Conservation (phyloP, 1,140 invertebrate genomes). For the Laupala kohalensis region DNA sequence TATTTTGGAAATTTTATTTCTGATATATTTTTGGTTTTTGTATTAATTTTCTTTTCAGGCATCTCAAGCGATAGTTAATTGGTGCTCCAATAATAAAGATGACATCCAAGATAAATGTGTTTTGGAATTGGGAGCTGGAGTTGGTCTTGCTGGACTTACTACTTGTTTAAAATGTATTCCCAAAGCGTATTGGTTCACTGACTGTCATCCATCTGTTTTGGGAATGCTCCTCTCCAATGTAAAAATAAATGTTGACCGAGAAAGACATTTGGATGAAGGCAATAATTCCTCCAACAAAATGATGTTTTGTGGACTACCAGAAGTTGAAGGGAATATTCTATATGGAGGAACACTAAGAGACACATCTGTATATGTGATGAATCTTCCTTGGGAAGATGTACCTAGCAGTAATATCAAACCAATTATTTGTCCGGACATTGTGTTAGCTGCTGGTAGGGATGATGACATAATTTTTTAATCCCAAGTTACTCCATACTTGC, state of each 20-base stretch:
- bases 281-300: background rate
- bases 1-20: background rate
- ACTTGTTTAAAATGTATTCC: constrained; percentile 30
- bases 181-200: constrained; percentile 35
- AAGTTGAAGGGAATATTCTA: constrained; percentile 12
- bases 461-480: constrained; percentile 26
- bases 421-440: constrained; percentile 26
- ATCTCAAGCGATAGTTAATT: constrained; percentile 34
- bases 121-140: constrained; percentile 42
- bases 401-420: constrained; percentile 19
- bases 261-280: constrained; percentile 8
- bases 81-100: constrained; percentile 31
- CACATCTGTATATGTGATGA: constrained; percentile 25
- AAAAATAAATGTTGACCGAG: constrained; percentile 1
- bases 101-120: constrained; percentile 29
- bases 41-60: constrained; percentile 23
- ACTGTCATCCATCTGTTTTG: constrained; percentile 36
- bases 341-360: constrained; percentile 5
- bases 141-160: constrained; percentile 38
- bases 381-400: constrained; percentile 36
- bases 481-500: too few species aligned
- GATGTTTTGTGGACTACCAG: background rate
- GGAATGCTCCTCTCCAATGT: constrained; percentile 12
- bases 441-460: constrained; percentile 38
- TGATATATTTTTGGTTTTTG: background rate